Conservation (phyloP, 2,797 vertebrate genomes). For the Aldrovandia affinis region DNA sequence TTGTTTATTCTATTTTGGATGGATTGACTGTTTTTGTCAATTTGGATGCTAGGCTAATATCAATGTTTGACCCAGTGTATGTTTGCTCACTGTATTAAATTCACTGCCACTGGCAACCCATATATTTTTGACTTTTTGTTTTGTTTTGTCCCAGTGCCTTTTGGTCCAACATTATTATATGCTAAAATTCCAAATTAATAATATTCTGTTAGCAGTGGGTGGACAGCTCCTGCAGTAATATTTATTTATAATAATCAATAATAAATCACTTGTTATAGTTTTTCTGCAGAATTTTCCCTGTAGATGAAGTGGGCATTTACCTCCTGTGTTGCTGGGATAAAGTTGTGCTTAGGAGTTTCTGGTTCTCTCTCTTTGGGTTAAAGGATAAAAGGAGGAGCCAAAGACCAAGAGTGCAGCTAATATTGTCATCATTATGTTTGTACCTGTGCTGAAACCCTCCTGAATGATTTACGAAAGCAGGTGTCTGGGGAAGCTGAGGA, state of each 20-base stretch:
- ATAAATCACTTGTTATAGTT: neutral
- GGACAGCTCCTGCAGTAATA: neutral
- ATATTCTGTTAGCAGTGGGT: neutral
- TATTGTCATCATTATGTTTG: neutral
- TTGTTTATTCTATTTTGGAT: neutral
- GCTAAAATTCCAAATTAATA: neutral
- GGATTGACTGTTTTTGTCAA: neutral
- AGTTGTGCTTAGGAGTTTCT: neutral
- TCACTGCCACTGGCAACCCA: neutral
- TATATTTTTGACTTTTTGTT: neutral
- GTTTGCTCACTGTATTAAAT: neutral
- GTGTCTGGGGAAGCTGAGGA: neutral
- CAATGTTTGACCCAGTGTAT: neutral
- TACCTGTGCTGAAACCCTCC: neutral
- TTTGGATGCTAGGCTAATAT: neutral
- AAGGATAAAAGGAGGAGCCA: neutral
- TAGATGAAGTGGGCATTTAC: slow-evolving; percentile 1
- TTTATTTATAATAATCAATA: neutral
- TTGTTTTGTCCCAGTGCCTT: neutral
- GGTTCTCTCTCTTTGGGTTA: neutral
- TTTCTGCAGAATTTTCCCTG: neutral
- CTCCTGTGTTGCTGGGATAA: neutral
- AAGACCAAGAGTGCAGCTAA: neutral
- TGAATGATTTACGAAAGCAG: neutral
- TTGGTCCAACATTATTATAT: neutral